Evolutionary conservation across 2,113 vertebrate genomes (phyloP).

Genomic region (Riparia riparia): DNA sequence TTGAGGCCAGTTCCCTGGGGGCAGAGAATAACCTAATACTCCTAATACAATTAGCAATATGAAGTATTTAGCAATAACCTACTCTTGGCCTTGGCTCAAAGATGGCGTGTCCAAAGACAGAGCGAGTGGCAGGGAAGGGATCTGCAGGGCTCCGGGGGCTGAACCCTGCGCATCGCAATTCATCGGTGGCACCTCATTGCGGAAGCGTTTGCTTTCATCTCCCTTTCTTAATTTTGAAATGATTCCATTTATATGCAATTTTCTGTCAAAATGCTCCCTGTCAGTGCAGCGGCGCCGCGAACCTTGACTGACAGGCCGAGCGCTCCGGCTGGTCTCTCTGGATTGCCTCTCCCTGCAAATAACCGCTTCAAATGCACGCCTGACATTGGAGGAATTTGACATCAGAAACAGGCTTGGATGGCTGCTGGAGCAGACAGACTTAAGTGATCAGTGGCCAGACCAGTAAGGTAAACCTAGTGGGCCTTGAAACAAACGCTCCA

Average conservation of each 20-base stretch:
- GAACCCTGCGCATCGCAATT: fast-evolving
- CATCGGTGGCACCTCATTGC: fast-evolving
- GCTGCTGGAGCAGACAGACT: background rate
- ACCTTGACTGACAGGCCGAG: background rate
- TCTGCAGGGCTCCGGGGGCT: fast-evolving
- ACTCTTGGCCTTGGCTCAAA: background rate
- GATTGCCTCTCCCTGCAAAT: background rate
- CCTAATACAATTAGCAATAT: background rate
- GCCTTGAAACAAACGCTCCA: background rate
- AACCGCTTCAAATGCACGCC: background rate
- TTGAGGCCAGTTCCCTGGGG: background rate
- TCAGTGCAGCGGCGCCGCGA: fast-evolving
- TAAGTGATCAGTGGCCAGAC: background rate
- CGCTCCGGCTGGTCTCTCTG: background rate
- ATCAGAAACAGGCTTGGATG: background rate
- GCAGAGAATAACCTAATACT: background rate
- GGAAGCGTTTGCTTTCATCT: background rate
- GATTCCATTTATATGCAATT: slow-evolving; percentile 14
- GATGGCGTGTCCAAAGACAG: fast-evolving
- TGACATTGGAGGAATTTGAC: slow-evolving; percentile 5
- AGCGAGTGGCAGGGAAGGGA: fast-evolving
- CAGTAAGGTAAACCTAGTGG: fast-evolving
- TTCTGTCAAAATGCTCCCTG: slow-evolving; percentile 9
- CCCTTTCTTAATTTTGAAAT: slow-evolving; percentile 6
- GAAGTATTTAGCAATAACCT: background rate